These are phyloP conservation scores for Pholis gunnellus DNA, from an alignment of 2,113 vertebrate species.

Conservation along the genomic window DNA sequence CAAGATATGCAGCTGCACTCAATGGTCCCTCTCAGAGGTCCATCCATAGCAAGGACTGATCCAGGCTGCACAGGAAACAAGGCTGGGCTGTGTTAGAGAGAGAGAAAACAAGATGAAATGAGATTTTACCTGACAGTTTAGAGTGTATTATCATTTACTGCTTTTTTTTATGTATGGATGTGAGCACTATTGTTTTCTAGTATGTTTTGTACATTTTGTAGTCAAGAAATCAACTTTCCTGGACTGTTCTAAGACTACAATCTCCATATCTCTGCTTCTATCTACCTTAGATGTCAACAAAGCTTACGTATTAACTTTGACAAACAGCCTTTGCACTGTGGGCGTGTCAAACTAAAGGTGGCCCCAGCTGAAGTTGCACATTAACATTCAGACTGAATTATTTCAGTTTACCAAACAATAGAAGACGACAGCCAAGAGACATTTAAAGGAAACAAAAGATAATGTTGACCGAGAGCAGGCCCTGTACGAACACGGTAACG, in stretches of 20 bases:
- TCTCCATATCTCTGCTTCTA: neutral
- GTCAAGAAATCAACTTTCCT: neutral
- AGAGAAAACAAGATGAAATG: constrained; percentile 10
- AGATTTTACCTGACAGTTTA: neutral
- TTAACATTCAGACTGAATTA: neutral
- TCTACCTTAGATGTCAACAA: constrained; percentile 45
- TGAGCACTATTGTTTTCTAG: neutral
- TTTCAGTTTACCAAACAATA: neutral
- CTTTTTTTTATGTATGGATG: neutral
- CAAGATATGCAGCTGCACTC: constrained; percentile 40
- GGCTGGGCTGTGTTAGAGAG: constrained; percentile 41
- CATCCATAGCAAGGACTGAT: constrained; percentile 44
- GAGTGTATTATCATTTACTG: neutral
- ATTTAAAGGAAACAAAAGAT: neutral
- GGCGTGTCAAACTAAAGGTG: constrained; percentile 14
- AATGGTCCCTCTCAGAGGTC: constrained; percentile 32
- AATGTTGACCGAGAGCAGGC: too few relatives aligned
- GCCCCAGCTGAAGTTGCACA: neutral
- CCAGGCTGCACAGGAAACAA: constrained; percentile 37
- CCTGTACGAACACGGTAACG: neutral
- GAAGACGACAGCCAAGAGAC: neutral
- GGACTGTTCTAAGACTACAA: neutral
- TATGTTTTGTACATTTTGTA: neutral
- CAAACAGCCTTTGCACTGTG: constrained; percentile 62
- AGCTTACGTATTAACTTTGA: constrained; percentile 73